Evolutionary conservation across 2,113 vertebrate genomes (phyloP).

Genomic region (Thalassarche chlororhynchos): DNA sequence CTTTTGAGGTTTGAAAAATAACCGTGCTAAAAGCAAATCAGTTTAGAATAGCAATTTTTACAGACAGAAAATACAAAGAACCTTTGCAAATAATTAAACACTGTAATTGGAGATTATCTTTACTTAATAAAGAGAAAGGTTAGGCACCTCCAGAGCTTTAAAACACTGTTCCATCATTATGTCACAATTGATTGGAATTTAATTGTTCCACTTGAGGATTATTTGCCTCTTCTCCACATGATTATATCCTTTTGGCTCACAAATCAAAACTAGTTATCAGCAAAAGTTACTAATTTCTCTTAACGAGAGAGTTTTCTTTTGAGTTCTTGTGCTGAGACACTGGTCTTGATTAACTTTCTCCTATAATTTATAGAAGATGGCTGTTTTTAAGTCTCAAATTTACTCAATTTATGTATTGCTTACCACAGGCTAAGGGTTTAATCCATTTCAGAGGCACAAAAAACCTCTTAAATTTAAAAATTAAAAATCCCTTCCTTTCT

Average conservation of each 20-base stretch:
- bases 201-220: slow-evolving; percentile 57
- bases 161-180: slow-evolving; percentile 11
- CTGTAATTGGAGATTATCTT: neutral
- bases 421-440: neutral
- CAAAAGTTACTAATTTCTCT: slow-evolving; percentile 43
- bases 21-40: neutral
- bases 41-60: neutral
- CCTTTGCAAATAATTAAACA: slow-evolving; percentile 9
- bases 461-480: neutral
- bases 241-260: slow-evolving; percentile 24
- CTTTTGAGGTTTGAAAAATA: neutral
- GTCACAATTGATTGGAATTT: slow-evolving; percentile 49
- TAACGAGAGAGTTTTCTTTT: slow-evolving; percentile 13
- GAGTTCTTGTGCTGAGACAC: neutral
- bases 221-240: slow-evolving; percentile 47
- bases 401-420: neutral
- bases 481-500: neutral
- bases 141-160: slow-evolving; percentile 32
- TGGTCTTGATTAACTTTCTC: slow-evolving; percentile 26
- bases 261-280: slow-evolving; percentile 31
- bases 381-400: slow-evolving; percentile 1
- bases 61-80: neutral
- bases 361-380: slow-evolving; percentile 15
- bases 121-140: slow-evolving; percentile 54
- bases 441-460: neutral